A percentile compares a stretch with the other conserved stretches of the same genome.
Evolutionary conservation across 2,113 vertebrate genomes (phyloP).

Genomic region (Seriola dumerili): DNA sequence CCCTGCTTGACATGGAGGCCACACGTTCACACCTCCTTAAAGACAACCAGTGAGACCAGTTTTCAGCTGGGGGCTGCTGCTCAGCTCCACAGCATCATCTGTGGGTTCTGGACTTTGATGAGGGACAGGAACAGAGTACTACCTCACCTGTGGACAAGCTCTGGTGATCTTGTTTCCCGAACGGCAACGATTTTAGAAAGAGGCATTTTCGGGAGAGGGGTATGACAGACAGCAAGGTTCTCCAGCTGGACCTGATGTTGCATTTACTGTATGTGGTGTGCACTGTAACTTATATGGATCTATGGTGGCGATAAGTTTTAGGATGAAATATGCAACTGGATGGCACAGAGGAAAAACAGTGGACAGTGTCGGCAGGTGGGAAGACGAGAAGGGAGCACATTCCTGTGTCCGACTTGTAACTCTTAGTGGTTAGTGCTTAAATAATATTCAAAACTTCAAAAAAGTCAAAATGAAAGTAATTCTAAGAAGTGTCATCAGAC

Average conservation of each 20-base stretch:
- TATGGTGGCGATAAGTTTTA: not conserved
- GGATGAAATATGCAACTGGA: not conserved
- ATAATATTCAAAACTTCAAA: not conserved
- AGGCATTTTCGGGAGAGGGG: no score
- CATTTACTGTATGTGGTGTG: no score
- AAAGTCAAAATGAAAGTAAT: not conserved
- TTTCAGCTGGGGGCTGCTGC: slow-evolving; percentile 15
- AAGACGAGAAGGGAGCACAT: not conserved
- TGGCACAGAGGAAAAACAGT: not conserved
- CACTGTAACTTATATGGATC: not conserved
- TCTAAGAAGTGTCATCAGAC: not conserved
- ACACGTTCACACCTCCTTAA: not conserved
- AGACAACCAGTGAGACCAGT: not conserved
- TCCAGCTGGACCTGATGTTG: not conserved
- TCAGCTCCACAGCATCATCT: not conserved
- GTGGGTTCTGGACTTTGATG: not conserved
- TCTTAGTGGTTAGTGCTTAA: not conserved
- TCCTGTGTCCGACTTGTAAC: not conserved
- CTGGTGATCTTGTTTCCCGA: slow-evolving; percentile 2
- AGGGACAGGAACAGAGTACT: not conserved
- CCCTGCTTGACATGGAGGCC: slow-evolving; percentile 15
- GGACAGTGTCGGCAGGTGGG: not conserved
- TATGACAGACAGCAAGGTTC: not conserved
- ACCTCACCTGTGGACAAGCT: not conserved
- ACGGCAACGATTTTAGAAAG: not conserved